Evolutionary conservation across 2,888 invertebrate species (phyloP), one percentile per base, ranked within the genome.

Genomic region (Sinotaia quadrata): DNA sequence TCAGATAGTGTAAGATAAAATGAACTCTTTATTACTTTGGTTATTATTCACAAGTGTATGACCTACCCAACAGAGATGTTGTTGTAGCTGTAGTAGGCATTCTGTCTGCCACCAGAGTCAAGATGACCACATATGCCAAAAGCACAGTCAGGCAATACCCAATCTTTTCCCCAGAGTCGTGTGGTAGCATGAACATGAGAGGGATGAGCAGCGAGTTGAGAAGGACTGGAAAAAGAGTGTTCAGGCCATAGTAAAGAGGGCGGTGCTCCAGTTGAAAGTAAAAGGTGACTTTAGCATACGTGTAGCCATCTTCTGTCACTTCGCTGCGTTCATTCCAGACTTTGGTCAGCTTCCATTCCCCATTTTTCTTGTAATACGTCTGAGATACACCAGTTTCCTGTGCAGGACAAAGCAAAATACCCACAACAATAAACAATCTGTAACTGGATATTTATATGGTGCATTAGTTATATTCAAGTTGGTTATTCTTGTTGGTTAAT

Each of bases 131-230:
- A 33, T 71, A 71, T 18, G 72, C 56, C 44, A 75, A 71, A 36
- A 75, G 70, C 7, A 65, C 68, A 36, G 72, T 73, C 61, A 75
- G 63, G 15, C 70, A 73, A 69, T 67, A 75, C 34, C 72, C 67
- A 62, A 75, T 70, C 67, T 69, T 75, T 65, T 75, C 75, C 29
- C 75, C 75, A 37, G 69, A 58, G 36, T 75, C 75, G n/a, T 70
- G 56, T 24, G 75, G 75, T 57, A 75, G 63, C 41, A 71, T 31
- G 65, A 75, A 75, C 56, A 71, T 70, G 56, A 75, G 44, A 10
- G 67, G 68, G 36, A 68, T 65, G 58, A 75, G 62, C 52, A 69
- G 31, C 1, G 75, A 72, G 58, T 68, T 68, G n/a, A 73, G 61
- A 36, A 75, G 57, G 27, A 72, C 62, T 2, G 75, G 75, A 12